phyloP scores from a whole-genome alignment of 2,888 invertebrate genomes.

The Eutolmus rufibarbis region DNA sequence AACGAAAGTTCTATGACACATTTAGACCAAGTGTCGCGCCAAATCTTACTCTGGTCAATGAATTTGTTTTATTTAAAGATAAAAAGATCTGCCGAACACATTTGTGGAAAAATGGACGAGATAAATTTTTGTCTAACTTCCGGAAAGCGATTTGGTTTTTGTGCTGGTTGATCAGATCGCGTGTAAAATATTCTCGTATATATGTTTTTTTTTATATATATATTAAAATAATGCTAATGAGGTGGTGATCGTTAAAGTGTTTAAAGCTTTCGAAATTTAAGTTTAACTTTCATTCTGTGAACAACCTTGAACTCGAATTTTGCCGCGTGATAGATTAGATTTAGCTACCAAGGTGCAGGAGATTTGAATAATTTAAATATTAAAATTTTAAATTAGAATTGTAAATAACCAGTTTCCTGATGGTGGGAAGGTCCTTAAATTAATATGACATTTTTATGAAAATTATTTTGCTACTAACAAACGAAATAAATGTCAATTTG shows the following conservation, averaged over 20 bases:
- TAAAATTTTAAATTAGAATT: not conserved
- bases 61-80: not conserved
- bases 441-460: not conserved
- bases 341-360: not conserved
- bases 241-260: conserved; percentile 1
- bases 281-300: not conserved
- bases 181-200: not conserved
- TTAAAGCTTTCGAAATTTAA: not conserved
- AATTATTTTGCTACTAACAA: not conserved
- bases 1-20: conserved; percentile 29
- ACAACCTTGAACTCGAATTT: conserved; percentile 35
- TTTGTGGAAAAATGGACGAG: not conserved
- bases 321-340: not conserved
- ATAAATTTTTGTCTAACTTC: not conserved
- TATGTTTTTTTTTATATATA: not conserved
- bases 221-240: conserved; percentile 31
- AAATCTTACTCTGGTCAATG: not conserved
- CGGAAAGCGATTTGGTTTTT: not conserved
- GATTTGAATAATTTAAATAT: conserved; percentile 4
- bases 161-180: not conserved
- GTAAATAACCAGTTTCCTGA: not conserved
- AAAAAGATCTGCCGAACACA: not conserved
- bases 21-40: conserved; percentile 1
- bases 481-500: not conserved
- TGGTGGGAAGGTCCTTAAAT: not conserved